phyloP scores from a whole-genome alignment of 2,888 invertebrate genomes.

The Leuctra nigra region DNA sequence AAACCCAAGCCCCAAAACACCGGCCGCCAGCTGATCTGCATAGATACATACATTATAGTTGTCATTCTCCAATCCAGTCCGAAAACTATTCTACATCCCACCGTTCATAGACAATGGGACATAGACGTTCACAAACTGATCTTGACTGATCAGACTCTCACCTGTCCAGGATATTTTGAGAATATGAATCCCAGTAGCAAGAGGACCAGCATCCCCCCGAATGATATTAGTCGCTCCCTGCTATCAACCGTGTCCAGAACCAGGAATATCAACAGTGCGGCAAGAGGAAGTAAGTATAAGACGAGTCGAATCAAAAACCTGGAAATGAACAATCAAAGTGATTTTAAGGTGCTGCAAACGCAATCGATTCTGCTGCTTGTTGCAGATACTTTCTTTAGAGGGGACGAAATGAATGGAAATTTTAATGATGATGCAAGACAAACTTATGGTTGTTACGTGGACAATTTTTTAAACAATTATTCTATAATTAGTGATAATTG shows the following conservation, averaged over 20 bases:
- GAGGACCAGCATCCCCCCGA: conserved; percentile 58
- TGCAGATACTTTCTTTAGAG: background rate
- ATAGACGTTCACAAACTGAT: too few relatives aligned
- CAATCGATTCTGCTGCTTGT: background rate
- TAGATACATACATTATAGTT: too few relatives aligned
- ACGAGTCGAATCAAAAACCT: conserved; percentile 24
- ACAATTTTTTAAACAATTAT: too few relatives aligned
- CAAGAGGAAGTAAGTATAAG: conserved; percentile 43
- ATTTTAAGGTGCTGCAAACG: background rate
- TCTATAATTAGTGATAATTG: too few relatives aligned
- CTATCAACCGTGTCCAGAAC: conserved; percentile 55
- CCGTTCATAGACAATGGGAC: too few relatives aligned
- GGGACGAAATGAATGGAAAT: too few relatives aligned
- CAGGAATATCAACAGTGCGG: conserved; percentile 51
- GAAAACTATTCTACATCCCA: too few relatives aligned
- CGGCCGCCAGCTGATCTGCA: conserved; percentile 68
- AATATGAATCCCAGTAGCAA: conserved; percentile 56
- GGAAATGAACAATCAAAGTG: background rate
- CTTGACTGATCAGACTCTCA: too few relatives aligned
- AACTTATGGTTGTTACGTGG: too few relatives aligned
- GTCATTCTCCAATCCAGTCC: too few relatives aligned
- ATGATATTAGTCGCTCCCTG: conserved; percentile 56
- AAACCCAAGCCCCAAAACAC: conserved; percentile 72
- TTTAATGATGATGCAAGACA: too few relatives aligned
- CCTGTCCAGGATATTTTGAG: conserved; percentile 51